Evolutionary conservation across 2,888 invertebrate species (phyloP).

Genomic region (Drosophila demipolita): DNA sequence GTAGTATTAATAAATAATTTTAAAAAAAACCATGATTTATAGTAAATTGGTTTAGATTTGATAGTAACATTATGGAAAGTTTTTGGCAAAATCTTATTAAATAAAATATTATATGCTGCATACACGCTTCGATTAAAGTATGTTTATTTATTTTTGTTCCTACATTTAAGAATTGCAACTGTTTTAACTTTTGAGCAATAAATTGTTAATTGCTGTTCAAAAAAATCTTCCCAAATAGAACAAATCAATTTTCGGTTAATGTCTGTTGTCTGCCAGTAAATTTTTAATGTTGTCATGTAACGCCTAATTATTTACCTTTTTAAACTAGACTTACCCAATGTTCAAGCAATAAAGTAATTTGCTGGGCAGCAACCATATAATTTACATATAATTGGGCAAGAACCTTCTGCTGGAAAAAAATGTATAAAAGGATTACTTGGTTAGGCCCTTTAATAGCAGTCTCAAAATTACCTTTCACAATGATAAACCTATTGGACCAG

Average conservation of each 20-base stretch:
- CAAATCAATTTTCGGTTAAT: constrained; percentile 4
- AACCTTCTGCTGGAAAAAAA: constrained; percentile 7
- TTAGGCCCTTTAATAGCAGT: constrained; percentile 33
- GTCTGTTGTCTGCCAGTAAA: constrained; percentile 15
- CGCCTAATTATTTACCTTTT: constrained; percentile 47
- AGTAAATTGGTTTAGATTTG: neutral
- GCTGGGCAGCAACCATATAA: constrained; percentile 56
- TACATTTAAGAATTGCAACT: neutral
- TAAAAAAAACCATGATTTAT: neutral
- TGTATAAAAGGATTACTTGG: constrained; percentile 49
- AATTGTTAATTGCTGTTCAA: neutral
- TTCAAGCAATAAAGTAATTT: constrained; percentile 60
- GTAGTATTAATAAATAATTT: neutral
- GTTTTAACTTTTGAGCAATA: neutral
- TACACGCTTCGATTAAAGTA: neutral
- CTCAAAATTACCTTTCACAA: constrained; percentile 22
- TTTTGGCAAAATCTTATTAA: neutral
- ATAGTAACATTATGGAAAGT: neutral
- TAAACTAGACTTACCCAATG: constrained; percentile 53
- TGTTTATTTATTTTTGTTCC: neutral
- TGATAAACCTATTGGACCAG: constrained; percentile 55
- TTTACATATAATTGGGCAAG: constrained; percentile 60
- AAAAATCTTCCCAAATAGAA: neutral
- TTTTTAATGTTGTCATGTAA: constrained; percentile 62
- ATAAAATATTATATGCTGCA: neutral